These are phyloP conservation scores for Prionailurus bengalensis DNA, from an alignment of 2,113 vertebrate species.

Conservation along the genomic window DNA sequence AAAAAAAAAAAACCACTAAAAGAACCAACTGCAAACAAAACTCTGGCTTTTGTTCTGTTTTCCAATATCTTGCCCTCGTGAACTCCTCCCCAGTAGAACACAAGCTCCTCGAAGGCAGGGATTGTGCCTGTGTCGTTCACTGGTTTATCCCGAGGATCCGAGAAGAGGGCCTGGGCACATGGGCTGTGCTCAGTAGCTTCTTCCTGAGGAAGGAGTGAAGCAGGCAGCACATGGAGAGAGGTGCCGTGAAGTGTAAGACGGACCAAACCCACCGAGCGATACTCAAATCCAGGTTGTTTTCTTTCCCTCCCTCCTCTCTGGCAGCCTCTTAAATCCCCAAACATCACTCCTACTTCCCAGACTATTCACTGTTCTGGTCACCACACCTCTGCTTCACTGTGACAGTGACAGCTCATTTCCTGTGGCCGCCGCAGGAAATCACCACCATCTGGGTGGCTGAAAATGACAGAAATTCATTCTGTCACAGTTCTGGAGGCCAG, in stretches of 20 bases:
- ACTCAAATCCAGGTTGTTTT: background rate
- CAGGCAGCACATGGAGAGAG: background rate
- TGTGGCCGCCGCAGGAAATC: background rate
- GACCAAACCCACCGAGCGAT: background rate
- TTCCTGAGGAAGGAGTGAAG: background rate
- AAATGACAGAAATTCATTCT: background rate
- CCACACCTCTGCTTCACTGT: background rate
- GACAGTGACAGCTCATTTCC: background rate
- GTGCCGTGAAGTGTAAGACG: rapidly evolving
- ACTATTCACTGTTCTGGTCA: background rate
- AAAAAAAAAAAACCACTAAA: no score
- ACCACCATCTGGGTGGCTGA: background rate
- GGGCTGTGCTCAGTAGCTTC: background rate
- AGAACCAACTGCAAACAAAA: background rate
- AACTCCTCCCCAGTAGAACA: background rate
- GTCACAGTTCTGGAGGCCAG: background rate
- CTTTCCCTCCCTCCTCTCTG: background rate
- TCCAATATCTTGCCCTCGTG: background rate
- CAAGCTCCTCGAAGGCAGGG: background rate
- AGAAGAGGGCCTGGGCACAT: background rate
- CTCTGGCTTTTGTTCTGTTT: background rate
- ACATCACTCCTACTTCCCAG: background rate
- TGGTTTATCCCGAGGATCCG: background rate
- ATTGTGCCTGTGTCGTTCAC: background rate
- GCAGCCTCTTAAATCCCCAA: background rate